A percentile compares a stretch with the other conserved stretches of the same genome.
Conservation (phyloP, 2,888 invertebrate genomes). For the Stenodera caucasica region DNA sequence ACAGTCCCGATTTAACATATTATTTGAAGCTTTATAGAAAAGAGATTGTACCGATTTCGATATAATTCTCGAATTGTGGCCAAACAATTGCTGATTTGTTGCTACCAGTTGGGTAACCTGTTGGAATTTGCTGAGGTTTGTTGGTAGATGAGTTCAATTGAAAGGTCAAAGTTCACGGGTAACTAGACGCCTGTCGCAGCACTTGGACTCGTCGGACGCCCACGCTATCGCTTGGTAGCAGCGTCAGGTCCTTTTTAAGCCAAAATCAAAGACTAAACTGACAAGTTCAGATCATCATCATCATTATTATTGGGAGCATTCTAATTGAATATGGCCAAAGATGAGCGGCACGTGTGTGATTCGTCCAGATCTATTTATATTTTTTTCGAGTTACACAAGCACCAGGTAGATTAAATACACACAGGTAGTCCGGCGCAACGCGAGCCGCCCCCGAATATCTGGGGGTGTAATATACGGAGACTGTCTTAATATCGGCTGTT, state of each 20-base stretch:
- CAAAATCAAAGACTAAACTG: constrained; percentile 19
- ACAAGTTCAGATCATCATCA: no score
- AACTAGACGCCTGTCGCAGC: constrained; percentile 35
- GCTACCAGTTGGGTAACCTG: constrained; percentile 34
- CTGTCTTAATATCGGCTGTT: background rate
- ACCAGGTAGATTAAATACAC: no score
- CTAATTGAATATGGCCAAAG: no score
- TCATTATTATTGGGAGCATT: no score
- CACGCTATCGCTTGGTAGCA: no score
- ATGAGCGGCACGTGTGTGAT: constrained; percentile 9
- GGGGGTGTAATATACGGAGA: background rate
- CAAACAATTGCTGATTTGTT: no score
- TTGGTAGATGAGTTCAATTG: constrained; percentile 44
- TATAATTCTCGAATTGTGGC: no score
- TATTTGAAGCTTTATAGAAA: no score
- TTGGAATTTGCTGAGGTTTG: constrained; percentile 38
- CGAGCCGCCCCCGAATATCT: background rate
- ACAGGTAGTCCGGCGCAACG: background rate
- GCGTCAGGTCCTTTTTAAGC: no score
- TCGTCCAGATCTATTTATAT: constrained; percentile 8
- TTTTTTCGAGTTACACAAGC: no score
- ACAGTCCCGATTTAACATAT: no score
- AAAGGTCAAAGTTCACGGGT: constrained; percentile 46
- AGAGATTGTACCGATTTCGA: no score
- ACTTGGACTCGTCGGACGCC: constrained; percentile 44